A percentile compares a stretch with the other conserved stretches of the same genome.
phyloP scores from a whole-genome alignment of 2,113 vertebrate species.

The Caretta caretta region DNA sequence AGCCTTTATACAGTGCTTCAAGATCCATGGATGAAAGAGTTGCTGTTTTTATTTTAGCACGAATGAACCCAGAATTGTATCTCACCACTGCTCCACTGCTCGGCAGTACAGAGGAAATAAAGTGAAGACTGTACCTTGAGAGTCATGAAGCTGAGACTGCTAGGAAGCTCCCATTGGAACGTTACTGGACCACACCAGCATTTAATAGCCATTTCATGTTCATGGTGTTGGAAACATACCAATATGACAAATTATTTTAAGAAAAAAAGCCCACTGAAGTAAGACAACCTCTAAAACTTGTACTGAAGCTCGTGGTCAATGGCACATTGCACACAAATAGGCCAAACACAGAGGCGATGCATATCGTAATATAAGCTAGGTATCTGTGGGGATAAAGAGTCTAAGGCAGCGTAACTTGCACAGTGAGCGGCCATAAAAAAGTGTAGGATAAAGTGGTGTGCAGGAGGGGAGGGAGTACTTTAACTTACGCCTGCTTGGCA shows the following conservation, averaged over 20 bases:
- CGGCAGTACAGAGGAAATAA: background rate
- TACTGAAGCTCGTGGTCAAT: background rate
- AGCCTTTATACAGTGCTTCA: background rate
- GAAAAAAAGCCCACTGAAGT: background rate
- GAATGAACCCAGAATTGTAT: background rate
- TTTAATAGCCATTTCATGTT: background rate
- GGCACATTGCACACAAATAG: accelerated
- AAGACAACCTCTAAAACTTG: background rate
- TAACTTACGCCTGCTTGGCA: background rate
- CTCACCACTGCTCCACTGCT: background rate
- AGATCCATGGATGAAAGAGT: background rate
- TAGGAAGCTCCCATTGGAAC: background rate
- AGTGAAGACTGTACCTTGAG: background rate
- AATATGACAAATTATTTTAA: background rate
- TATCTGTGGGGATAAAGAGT: background rate
- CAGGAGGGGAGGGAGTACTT: background rate
- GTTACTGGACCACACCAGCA: background rate
- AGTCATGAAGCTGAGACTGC: background rate
- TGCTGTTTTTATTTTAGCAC: background rate
- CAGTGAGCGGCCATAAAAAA: background rate
- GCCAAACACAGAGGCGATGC: no score
- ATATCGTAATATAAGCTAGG: background rate
- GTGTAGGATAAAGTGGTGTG: background rate
- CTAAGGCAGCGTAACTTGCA: background rate
- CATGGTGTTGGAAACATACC: background rate